Base-by-base conservation (phyloP, 2,113 vertebrate genomes). In the Nematolebias whitei region DNA sequence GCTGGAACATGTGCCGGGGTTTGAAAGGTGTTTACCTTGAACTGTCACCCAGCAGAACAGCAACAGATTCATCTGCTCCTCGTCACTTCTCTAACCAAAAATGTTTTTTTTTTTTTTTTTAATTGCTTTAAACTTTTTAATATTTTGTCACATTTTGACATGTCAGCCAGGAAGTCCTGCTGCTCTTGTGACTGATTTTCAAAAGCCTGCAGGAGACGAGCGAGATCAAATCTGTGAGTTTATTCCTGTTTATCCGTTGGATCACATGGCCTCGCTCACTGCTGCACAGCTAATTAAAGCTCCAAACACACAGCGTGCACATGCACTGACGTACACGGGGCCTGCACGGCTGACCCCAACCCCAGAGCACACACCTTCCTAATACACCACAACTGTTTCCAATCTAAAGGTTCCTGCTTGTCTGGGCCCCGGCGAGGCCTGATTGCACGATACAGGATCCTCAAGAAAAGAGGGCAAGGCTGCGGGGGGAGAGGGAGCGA, bases 381-480 rank as follows among this genome's bases (percentile, higher is more conserved):
- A 90, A 91, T 89, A 86, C 85, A 66, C 74, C 89, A 91, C 91
- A 91, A 91, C 86, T 92, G 91, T 89, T 92, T 92, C 86, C 89
- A 92, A 92, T 92, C 91, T 92, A 87, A 84, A 91, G 91, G 90
- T 92, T 92, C 91, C 91, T 91, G 89, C 82, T 79, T 88, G 90
- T 91, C 91, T 92, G 87, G 89, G 85, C 85, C 87, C 83, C 79
- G 69, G 80, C 78, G 71, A 83, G 81, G 85, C 83, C 86, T 90
- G 87, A 88, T 88, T 91, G 90, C 89, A 86, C 83, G 87, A 91
- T 86, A 90, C 83, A 85, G 80, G 88, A 87, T 88, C 83, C 78
- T 80, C 58, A 82, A 57, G 84, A 82, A 35, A 61, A 79, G 78
- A 85, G 82, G 80, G 82, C 71, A 81, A 85, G 76, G 79, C 81